phyloP scores from a whole-genome alignment of 2,797 vertebrate genomes.

The Callimico goeldii region DNA sequence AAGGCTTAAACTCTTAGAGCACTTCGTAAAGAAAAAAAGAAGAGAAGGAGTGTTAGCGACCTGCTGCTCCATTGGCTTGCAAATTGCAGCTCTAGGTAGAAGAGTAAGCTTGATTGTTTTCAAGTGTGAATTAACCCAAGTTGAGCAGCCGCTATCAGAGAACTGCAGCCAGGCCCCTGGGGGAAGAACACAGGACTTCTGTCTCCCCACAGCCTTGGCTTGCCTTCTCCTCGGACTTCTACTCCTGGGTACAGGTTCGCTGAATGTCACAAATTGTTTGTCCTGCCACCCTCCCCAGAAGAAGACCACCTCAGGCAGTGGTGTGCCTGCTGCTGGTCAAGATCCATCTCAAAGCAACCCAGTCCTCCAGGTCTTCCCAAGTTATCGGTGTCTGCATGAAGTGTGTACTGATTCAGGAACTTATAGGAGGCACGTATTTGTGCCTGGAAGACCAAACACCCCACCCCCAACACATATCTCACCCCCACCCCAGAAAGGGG shows the following conservation, averaged over 20 bases:
- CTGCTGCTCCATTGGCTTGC: neutral
- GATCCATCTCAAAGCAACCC: neutral
- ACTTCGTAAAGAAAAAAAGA: neutral
- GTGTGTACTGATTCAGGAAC: too few relatives aligned
- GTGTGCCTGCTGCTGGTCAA: neutral
- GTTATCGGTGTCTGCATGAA: neutral
- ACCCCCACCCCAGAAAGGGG: neutral
- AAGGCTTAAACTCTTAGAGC: neutral
- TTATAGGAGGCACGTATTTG: neutral
- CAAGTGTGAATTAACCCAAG: neutral
- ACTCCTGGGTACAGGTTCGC: neutral
- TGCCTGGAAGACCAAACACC: neutral
- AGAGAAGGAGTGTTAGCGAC: neutral
- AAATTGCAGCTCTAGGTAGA: neutral
- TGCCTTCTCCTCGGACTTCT: neutral
- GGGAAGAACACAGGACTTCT: neutral
- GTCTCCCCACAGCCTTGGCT: neutral
- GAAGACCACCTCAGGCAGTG: too few relatives aligned
- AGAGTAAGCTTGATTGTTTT: neutral
- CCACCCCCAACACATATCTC: accelerated
- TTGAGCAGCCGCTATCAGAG: neutral
- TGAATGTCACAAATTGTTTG: neutral
- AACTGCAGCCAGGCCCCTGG: neutral
- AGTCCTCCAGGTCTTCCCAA: neutral
- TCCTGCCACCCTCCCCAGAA: neutral